Percentiles rank a stretch among this genome's conserved stretches.
phyloP scores from a whole-genome alignment of 2,113 vertebrate genomes.

The Phylloscopus trochilus region DNA sequence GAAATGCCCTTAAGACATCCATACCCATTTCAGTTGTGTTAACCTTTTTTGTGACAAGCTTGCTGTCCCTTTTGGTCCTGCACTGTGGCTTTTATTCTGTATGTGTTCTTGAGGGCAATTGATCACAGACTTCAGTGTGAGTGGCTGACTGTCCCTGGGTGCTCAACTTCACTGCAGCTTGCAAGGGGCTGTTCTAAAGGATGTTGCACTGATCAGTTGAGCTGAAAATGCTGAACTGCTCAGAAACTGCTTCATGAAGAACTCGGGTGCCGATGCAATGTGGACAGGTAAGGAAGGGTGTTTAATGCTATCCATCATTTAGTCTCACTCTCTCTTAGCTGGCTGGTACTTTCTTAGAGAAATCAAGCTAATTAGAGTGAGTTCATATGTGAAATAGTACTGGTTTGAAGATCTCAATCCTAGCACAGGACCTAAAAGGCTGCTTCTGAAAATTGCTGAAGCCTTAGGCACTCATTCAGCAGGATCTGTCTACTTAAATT shows the following conservation, averaged over 20 bases:
- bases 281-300: not conserved
- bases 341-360: not conserved
- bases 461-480: not conserved
- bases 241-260: not conserved
- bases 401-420: not conserved
- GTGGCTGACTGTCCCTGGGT: not conserved
- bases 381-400: not conserved
- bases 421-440: not conserved
- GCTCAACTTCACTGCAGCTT: not conserved
- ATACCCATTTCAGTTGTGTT: not conserved
- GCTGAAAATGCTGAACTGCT: not conserved
- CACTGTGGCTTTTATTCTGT: not conserved
- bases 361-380: not conserved
- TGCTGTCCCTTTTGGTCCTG: not conserved
- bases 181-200: not conserved
- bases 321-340: not conserved
- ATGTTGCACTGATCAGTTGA: not conserved
- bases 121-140: not conserved
- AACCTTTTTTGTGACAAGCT: not conserved
- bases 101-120: not conserved
- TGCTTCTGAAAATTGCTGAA: not conserved
- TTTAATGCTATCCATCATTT: not conserved
- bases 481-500: not conserved
- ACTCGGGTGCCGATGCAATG: fast-evolving
- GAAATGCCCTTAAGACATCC: not conserved